Evolutionary conservation across 2,888 invertebrate genomes (phyloP), one percentile per base, ranked within the genome.

Genomic region (Thelaira solivaga): DNA sequence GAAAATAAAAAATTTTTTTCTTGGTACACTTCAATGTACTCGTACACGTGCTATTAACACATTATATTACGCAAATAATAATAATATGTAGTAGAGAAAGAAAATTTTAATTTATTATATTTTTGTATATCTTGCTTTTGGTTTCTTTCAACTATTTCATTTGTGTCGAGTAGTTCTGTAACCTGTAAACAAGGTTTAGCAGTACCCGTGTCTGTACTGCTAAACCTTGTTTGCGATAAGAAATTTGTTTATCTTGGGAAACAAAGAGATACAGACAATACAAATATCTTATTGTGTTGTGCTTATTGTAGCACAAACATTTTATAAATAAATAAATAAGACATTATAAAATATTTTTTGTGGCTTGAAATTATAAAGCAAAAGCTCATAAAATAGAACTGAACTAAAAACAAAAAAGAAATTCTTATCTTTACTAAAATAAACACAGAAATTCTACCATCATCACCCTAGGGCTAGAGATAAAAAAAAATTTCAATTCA

Each of bases 1-100:
- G 2, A 31, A 11, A 31, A 10, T 31, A n/a, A n/a, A n/a, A n/a
- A n/a, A n/a, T n/a, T n/a, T n/a, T n/a, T n/a, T n/a, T n/a, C n/a
- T n/a, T n/a, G n/a, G n/a, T n/a, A n/a, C n/a, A n/a, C n/a, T n/a
- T n/a, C n/a, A n/a, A n/a, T n/a, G n/a, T n/a, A n/a, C n/a, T 10
- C 4, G 16, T 55, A 41, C 76, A 76, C 76, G 76, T 76, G 76
- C 76, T 76, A 45, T 59, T 71, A 71, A 76, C 76, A 76, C 71
- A 64, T 76, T 71, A 31, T 10, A 49, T 49, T 65, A 51, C 34
- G 31, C 73, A 65, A 57, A 73, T 73, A 59, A 41, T 7, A 34
- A 43, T 10, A 55, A 39, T 18, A 24, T 6, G 16, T n/a, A n/a
- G n/a, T n/a, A n/a, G n/a, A n/a, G n/a, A n/a, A 16, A 29, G 18